Evolutionary conservation across 92 coral and sea anemone genomes (phyloP), one percentile per base, ranked within the genome.

Genomic region (Palythoa grandiflora): DNA sequence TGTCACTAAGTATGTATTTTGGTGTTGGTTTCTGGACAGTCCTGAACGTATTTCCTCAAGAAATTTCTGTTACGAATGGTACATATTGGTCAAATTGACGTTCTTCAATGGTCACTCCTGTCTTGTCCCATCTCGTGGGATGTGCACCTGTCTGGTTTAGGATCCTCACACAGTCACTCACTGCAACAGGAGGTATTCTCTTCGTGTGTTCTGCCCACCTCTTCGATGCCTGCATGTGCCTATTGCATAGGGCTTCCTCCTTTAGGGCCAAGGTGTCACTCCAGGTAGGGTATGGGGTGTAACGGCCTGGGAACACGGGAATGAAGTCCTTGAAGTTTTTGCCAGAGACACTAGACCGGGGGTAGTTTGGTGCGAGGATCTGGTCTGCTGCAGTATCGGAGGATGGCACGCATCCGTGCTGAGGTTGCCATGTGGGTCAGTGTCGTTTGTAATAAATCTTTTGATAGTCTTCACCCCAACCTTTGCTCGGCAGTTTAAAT

Each of bases 61-160:
- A 89, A 89, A 28, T 83, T 89, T 19, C 84, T 47, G 83, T 83
- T 89, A 39, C 83, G 88, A 51, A 75, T 17, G 20, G 91, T 89
- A 71, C 77, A 38, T 90, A 90, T 74, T 90, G 90, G 75, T 90
- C 87, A 73, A 86, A 90, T 71, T 90, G 93, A 7, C 87, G 75
- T 36, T 86, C 87, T 35, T 90, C 87, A 7, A 78, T 71, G 7
- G 79, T 83, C 0, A 77, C 74, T 6, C 93, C 93, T 66, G 87
- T 90, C 44, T 90, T 90, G 83, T 86, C 90, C 90, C 93, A 90
- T 78, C 47, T 79, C 14, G 87, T 86, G 47, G 90, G 88, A 53
- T 90, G 83, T 4, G 74, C 12, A 7, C 87, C 83, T 10, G 78
- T 81, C 61, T 88, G 90, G 78, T 87, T 84, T 73, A 83, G 89